Base-by-base conservation (phyloP, 2,888 invertebrate genomes). In the Teleiodes luculella region DNA sequence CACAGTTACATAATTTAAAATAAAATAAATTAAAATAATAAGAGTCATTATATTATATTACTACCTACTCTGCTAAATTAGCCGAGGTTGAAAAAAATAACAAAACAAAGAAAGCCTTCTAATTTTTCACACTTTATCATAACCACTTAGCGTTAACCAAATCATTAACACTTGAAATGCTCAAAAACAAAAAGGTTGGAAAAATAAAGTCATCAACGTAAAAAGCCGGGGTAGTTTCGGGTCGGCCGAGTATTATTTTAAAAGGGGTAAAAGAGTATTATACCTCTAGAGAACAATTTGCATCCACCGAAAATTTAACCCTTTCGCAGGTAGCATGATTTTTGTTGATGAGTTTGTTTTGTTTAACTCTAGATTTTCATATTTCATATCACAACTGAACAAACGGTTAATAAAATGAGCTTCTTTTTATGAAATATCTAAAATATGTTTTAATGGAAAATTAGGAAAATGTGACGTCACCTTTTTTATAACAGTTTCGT, bases 201-300 rank as follows among this genome's bases (percentile, higher is more conserved):
- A 37, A 37, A 14, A 37, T 37, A 16, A 37, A 37, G 14, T 18
- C 37, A 37, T 37, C 11, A 37, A 6, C 11, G 7, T 8, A 13
- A 18, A 37, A 37, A 37, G 6, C 37, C 2, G 37, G 13, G 37
- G 37, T 37, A 37, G 37, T 14, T 37, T 37, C 18, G 16, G 13
- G 16, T n/a, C 7, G 37, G 14, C 37, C 7, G 37, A 57, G 57
- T 62, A 64, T 64, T 61, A 64, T 62, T 64, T 64, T 60, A 61
- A 64, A 61, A 62, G 60, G 60, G 63, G 61, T 58, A 24, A 24
- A 24, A 6, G 24, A 6, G 63, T 57, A 57, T 62, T 56, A 43
- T 48, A 50, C 57, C 60, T 59, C 55, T 35, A 3, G 59, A 60
- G 62, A 59, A 60, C 62, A 63, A 65, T 67, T 63, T 62, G 58